Evolutionary conservation across 2,113 vertebrate species (phyloP), one percentile per base, ranked within the genome.

Genomic region (Syngnathus typhle): DNA sequence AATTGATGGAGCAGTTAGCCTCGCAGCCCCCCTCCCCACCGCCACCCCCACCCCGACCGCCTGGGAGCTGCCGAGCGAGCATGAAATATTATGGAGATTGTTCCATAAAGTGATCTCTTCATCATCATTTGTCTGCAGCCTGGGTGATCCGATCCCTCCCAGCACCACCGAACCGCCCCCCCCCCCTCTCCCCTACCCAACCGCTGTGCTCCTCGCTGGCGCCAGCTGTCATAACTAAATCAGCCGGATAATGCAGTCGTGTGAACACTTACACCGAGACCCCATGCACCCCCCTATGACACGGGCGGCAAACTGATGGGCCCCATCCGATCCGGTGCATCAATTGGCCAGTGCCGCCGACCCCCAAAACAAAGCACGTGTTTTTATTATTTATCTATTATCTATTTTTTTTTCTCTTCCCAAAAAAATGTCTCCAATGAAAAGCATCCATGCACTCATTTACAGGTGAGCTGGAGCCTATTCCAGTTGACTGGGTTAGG

Each of bases 1-100:
- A 95, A 97, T 98, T 98, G 97, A 98, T 96, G 94, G 95, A 96
- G 95, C 93, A 94, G 95, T 97, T 98, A 98, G 95, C 92, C 90
- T 87, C 70, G 85, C 91, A 90, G 92, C 92, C 89, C 87, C 75
- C 23, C 23, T 5, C 16, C 19, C 49, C 19, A 5, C 18, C 18
- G 27, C 49, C 49, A n/a, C 52, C 52, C 19, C 19, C 49, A 5
- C 18, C 52, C 12, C 88, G 87, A 92, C 90, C 92, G 86, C 84
- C 90, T 90, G 88, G 90, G 90, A 88, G 92, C 93, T 90, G 88
- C 84, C 88, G 93, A 93, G 90, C 68, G 82, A 93, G 94, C 96
- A 94, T 98, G 97, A 99, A 99, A 98, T 98, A 99, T 98, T 95
- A 95, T 92, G 93, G 94, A 96, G 95, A 98, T 96, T 95, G 95